Conservation (phyloP, 2,113 vertebrate genomes). For the Clinocottus analis region DNA sequence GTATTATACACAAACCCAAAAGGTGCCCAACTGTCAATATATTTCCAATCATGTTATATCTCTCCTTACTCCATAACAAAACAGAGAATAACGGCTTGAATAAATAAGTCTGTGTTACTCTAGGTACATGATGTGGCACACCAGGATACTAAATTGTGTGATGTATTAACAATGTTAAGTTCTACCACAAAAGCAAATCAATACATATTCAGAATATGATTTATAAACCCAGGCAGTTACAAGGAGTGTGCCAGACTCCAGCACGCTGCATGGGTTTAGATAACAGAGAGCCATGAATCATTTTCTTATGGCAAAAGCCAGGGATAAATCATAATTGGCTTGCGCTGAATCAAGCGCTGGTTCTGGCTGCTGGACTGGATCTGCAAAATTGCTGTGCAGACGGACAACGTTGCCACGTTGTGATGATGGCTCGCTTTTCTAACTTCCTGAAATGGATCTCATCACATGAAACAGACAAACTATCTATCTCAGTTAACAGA, state of each 20-base stretch:
- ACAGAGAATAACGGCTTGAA: not conserved
- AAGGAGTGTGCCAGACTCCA: constrained; percentile 52
- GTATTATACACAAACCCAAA: not conserved
- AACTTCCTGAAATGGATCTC: constrained; percentile 60
- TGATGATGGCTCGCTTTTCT: constrained; percentile 57
- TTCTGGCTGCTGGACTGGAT: constrained; percentile 49
- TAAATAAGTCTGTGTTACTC: not conserved
- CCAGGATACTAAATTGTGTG: constrained; percentile 13
- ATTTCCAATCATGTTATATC: not conserved
- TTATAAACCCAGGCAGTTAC: constrained; percentile 62
- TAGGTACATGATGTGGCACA: not conserved
- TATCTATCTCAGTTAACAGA: constrained; percentile 60
- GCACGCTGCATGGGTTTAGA: constrained; percentile 52
- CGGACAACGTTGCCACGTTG: constrained; percentile 35
- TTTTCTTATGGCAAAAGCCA: constrained; percentile 67
- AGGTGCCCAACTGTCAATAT: not conserved
- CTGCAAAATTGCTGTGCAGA: constrained; percentile 57
- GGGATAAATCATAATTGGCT: constrained; percentile 70
- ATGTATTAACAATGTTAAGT: constrained; percentile 44
- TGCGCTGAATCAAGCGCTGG: constrained; percentile 40
- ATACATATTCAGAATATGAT: constrained; percentile 68
- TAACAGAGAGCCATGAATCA: constrained; percentile 72
- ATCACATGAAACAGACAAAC: constrained; percentile 47
- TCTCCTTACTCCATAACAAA: not conserved
- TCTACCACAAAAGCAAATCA: constrained; percentile 57